Conservation (phyloP, 2,113 vertebrate species). For the Meriones unguiculatus region DNA sequence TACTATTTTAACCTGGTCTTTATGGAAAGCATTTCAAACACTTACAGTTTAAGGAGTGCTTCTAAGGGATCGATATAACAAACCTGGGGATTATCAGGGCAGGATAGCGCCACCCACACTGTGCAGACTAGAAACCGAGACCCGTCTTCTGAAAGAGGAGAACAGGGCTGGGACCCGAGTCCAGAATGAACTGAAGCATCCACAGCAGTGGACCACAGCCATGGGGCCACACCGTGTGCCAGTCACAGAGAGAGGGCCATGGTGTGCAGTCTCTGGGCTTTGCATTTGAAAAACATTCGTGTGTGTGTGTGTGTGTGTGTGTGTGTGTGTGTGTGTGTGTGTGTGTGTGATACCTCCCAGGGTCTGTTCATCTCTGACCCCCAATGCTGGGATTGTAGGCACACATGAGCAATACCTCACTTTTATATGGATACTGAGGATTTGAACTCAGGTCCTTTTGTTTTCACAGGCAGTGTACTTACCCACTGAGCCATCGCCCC, state of each 20-base stretch:
- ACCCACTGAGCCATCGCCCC: neutral
- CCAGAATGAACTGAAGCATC: neutral
- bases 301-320: neutral
- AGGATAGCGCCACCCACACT: slow-evolving; percentile 19
- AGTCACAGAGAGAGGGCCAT: slow-evolving; percentile 3
- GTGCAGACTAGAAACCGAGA: slow-evolving; percentile 52
- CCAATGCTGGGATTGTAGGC: neutral
- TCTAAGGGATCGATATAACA: slow-evolving; percentile 56
- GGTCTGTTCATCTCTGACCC: neutral
- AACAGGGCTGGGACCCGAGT: neutral
- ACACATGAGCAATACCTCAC: no score
- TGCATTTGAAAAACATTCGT: neutral
- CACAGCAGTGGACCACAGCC: neutral
- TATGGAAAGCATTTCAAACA: slow-evolving; percentile 57
- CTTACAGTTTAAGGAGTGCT: slow-evolving; percentile 54
- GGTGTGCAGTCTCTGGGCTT: slow-evolving; percentile 50
- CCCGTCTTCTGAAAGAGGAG: neutral
- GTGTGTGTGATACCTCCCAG: neutral
- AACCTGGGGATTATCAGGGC: slow-evolving; percentile 58
- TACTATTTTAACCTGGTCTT: slow-evolving; percentile 26
- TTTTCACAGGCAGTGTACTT: neutral
- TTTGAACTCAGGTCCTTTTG: neutral
- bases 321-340: neutral
- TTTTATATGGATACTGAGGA: neutral
- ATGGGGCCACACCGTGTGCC: no score